Evolutionary conservation across 2,888 invertebrate species (phyloP).

Genomic region (Spialia ferax): DNA sequence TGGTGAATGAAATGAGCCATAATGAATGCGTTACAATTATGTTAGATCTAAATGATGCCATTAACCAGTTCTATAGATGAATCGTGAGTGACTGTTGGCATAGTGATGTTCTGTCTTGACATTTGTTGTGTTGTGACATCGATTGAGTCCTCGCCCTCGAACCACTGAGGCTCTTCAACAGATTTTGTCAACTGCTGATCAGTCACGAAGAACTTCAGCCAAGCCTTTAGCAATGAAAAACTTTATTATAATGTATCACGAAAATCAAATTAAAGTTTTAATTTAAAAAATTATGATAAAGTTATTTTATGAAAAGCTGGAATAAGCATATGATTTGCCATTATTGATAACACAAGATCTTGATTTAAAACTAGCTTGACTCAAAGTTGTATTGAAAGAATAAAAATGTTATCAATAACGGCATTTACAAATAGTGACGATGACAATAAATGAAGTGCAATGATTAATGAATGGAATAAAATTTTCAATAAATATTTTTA

Average conservation of each 20-base stretch:
- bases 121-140: conserved; percentile 73
- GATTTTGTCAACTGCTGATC: conserved; percentile 82
- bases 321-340: conserved; percentile 32
- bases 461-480: conserved; percentile 21
- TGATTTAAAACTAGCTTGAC: neutral
- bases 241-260: conserved; percentile 51
- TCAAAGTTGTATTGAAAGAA: neutral
- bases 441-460: conserved; percentile 42
- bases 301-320: conserved; percentile 24
- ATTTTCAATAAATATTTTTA: conserved; percentile 51
- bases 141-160: conserved; percentile 68
- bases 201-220: conserved; percentile 87
- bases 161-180: conserved; percentile 81
- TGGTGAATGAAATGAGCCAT: conserved; percentile 60
- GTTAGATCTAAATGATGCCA: conserved; percentile 76
- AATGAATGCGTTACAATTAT: conserved; percentile 46
- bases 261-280: conserved; percentile 11
- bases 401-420: conserved; percentile 4
- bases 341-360: conserved; percentile 2
- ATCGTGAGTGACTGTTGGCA: conserved; percentile 71
- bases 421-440: conserved; percentile 17
- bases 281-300: conserved; percentile 11
- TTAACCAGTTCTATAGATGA: conserved; percentile 81
- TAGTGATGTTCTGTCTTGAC: conserved; percentile 67
- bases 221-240: conserved; percentile 83